Percentiles rank a stretch among this genome's conserved stretches.
phyloP scores from a whole-genome alignment of 2,113 vertebrate species.

The Corythaeola cristata region DNA sequence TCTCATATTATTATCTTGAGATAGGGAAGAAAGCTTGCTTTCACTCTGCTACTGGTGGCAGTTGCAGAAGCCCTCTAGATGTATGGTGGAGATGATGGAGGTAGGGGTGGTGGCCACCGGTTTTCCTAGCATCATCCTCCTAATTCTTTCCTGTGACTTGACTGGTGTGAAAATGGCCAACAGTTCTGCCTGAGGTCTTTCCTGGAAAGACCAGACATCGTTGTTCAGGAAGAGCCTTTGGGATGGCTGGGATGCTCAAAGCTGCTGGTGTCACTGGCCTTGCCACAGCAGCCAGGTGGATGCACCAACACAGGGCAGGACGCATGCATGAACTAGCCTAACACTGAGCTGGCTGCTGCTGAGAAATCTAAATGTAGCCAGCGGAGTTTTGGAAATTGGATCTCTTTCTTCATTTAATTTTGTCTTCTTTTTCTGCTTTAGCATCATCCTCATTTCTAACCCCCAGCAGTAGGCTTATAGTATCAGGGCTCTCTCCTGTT shows the following conservation, averaged over 20 bases:
- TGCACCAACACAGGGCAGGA: neutral
- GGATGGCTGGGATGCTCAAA: neutral
- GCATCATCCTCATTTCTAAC: neutral
- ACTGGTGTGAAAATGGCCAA: neutral
- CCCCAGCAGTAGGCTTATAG: neutral
- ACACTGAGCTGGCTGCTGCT: neutral
- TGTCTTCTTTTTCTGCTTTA: neutral
- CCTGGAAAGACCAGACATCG: fast-evolving
- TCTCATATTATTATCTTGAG: neutral
- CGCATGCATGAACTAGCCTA: neutral
- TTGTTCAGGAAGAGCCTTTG: neutral
- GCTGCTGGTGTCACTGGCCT: neutral
- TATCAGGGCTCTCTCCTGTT: neutral
- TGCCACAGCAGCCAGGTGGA: neutral
- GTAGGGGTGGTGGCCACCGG: neutral
- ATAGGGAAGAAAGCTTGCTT: neutral
- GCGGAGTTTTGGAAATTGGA: neutral
- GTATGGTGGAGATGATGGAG: neutral
- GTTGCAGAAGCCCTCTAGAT: neutral
- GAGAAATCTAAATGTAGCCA: neutral
- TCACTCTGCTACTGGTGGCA: neutral
- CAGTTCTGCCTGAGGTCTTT: neutral
- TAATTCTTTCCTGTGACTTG: neutral
- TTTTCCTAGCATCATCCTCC: neutral
- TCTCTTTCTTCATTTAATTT: constrained; percentile 1